phyloP scores from a whole-genome alignment of 2,113 vertebrate species.

The Mystacornis crossleyi region DNA sequence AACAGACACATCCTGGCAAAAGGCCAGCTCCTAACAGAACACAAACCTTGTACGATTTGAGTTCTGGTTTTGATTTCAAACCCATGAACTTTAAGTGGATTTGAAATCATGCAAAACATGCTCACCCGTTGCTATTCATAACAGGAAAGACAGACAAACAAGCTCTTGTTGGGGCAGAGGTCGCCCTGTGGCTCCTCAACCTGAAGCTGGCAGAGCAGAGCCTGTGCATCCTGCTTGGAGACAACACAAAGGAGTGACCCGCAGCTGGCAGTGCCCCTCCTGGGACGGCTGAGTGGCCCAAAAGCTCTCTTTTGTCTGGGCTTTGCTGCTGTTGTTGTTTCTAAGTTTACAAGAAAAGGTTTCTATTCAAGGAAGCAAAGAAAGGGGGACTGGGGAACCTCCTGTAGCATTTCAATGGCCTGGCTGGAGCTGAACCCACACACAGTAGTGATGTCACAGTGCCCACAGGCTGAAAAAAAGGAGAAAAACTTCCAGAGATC shows the following conservation, averaged over 20 bases:
- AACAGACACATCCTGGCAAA: constrained; percentile 7
- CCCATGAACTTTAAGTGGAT: constrained; percentile 39
- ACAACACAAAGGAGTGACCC: not conserved
- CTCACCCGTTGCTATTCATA: not conserved
- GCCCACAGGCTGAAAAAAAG: not conserved
- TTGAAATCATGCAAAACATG: constrained; percentile 47
- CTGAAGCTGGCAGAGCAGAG: not conserved
- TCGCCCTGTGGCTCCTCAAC: not conserved
- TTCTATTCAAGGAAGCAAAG: not conserved
- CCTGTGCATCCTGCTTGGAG: not conserved
- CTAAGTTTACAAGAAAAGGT: not conserved
- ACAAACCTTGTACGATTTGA: not conserved
- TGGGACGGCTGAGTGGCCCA: not conserved
- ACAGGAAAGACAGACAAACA: not conserved
- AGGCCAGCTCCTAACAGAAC: constrained; percentile 13
- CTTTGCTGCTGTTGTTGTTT: not conserved
- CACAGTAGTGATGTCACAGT: not conserved
- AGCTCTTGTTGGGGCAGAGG: not conserved
- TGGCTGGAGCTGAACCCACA: not conserved
- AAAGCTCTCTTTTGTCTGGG: not conserved
- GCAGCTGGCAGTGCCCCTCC: not conserved
- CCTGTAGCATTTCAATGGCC: not conserved
- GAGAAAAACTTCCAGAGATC: not conserved
- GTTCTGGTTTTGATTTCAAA: constrained; percentile 61
- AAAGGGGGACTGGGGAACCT: not conserved